Base-by-base conservation (phyloP, 2,888 invertebrate genomes). In the Exocentrus adspersus region DNA sequence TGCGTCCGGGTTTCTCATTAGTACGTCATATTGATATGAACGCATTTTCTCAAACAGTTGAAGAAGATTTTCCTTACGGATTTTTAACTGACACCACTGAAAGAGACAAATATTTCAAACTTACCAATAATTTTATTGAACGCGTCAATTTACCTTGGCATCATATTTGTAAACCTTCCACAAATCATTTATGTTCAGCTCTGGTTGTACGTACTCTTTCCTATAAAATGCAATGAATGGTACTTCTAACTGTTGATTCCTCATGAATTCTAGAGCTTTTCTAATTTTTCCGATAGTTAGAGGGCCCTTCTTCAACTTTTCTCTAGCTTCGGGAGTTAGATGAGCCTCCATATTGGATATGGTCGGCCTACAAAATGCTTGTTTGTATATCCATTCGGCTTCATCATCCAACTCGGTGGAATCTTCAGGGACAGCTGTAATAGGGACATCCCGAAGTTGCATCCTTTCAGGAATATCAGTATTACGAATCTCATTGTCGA, bases 201-300 rank as follows among this genome's bases (percentile, higher is more conserved):
- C 97, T 0, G 97, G 96, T 76, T 94, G 92, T 0, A 98, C 95
- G 75, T 97, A 97, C 81, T 99, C 99, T 82, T 99, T 99, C 20
- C 98, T 89, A 80, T 99, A 99, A 83, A 97, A 98, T 0, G 97
- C 96, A 75, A 99, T 99, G 82, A 99, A 99, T 0, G 99, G 98
- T 42, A 98, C 97, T 85, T 99, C 98, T 70, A 97, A 86, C 50
- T 94, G 92, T 78, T 97, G 95, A 80, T 97, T 97, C 41, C 98
- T 85, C 90, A 99, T 97, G 79, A 97, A 97, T 77, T 97, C 95
- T 17, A 99, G 83, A 0, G 96, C 95, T 81, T 97, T 95, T 46
- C 92, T 90, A 54, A 98, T 98, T 84, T 97, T 97, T n/a, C 89
- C 89, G 16, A 94, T 86, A 0, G 93, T 89, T 85, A 81, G 89